A percentile compares a stretch with the other conserved stretches of the same genome.
These are phyloP conservation scores for Watsonalla cultraria DNA, from an alignment of 2,888 invertebrate genomes.

Conservation along the genomic window DNA sequence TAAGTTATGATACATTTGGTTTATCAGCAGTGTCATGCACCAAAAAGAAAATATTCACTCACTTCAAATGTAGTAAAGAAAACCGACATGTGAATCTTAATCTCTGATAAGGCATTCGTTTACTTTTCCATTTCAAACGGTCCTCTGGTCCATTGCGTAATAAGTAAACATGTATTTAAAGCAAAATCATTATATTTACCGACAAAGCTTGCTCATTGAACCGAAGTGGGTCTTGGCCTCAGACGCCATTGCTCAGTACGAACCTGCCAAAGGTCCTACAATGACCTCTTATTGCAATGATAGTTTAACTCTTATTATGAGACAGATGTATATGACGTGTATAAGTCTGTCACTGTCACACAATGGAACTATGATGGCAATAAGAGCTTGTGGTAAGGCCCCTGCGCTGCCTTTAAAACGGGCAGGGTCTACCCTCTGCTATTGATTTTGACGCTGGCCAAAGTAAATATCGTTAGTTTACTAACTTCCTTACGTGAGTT, in stretches of 20 bases:
- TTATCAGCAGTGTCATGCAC: no score
- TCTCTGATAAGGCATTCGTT: conserved; percentile 1
- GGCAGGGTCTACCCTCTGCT: not conserved
- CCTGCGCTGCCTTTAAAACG: not conserved
- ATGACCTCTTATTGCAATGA: no score
- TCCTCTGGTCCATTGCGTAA: conserved; percentile 2
- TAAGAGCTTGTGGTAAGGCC: no score
- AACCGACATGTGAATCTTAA: conserved; percentile 1
- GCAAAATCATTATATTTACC: conserved; percentile 1
- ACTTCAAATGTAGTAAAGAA: not conserved
- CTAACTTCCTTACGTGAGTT: no score
- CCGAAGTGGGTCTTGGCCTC: conserved; percentile 3
- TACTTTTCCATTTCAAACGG: conserved; percentile 3
- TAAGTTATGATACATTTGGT: no score
- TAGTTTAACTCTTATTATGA: no score
- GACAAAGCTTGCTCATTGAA: conserved; percentile 1
- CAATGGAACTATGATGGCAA: no score
- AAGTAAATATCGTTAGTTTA: no score
- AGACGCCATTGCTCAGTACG: conserved; percentile 1
- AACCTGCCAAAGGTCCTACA: not conserved
- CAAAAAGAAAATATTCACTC: no score
- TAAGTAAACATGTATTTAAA: conserved; percentile 3
- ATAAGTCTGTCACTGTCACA: no score
- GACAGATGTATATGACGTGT: no score
- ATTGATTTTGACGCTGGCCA: no score